Evolutionary conservation across 2,888 invertebrate genomes (phyloP).

Genomic region (Leucophora obtusa): DNA sequence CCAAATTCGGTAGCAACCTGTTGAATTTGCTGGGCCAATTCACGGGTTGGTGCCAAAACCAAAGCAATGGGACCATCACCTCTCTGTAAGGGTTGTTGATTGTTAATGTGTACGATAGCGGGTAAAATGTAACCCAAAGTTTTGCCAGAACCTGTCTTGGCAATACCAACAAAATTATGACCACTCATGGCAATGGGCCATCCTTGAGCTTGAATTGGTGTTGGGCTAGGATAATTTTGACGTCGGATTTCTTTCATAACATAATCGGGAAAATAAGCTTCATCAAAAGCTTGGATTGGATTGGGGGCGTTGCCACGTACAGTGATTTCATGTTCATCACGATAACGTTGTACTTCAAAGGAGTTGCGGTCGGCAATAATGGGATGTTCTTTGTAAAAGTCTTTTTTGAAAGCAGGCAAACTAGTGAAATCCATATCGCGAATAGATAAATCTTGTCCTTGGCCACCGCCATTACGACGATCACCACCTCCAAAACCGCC

Average conservation of each 20-base stretch:
- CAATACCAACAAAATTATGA: slow-evolving; percentile 90
- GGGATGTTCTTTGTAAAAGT: slow-evolving; percentile 89
- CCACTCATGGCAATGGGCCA: slow-evolving; percentile 94
- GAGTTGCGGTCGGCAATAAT: slow-evolving; percentile 82
- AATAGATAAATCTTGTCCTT: slow-evolving; percentile 89
- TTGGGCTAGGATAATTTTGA: slow-evolving; percentile 87
- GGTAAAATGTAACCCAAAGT: slow-evolving; percentile 90
- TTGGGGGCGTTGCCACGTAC: slow-evolving; percentile 87
- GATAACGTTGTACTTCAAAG: slow-evolving; percentile 86
- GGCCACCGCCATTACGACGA: slow-evolving; percentile 92
- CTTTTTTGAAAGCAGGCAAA: slow-evolving; percentile 87
- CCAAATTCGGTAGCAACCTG: slow-evolving; percentile 92
- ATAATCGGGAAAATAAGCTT: slow-evolving; percentile 88
- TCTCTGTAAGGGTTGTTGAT: slow-evolving; percentile 86
- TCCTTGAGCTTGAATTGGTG: slow-evolving; percentile 91
- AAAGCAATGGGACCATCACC: slow-evolving; percentile 92
- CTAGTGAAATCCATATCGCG: slow-evolving; percentile 82
- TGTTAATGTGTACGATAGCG: slow-evolving; percentile 92
- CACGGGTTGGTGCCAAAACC: slow-evolving; percentile 89
- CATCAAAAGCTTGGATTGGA: slow-evolving; percentile 88
- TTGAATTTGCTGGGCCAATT: slow-evolving; percentile 90
- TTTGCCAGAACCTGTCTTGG: slow-evolving; percentile 90
- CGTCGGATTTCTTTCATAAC: slow-evolving; percentile 83
- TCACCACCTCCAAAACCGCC: slow-evolving; percentile 98
- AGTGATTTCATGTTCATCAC: slow-evolving; percentile 86